These are phyloP conservation scores for Hydroisotoma schaefferi DNA, from an alignment of 2,888 invertebrate genomes.

Conservation along the genomic window DNA sequence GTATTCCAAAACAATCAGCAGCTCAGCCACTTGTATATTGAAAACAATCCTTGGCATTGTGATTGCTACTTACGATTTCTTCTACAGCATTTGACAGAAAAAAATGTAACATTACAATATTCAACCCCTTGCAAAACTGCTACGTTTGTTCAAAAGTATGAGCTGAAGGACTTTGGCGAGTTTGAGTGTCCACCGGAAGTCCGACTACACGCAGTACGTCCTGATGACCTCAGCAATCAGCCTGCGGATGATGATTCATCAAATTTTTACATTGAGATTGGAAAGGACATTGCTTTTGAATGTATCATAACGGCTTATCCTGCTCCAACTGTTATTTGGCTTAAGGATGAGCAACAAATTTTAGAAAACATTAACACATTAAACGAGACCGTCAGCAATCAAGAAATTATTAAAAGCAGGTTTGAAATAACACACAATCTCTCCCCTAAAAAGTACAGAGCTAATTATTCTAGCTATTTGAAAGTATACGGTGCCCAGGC, in stretches of 20 bases:
- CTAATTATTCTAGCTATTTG: neutral
- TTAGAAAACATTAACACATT: neutral
- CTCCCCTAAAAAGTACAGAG: neutral
- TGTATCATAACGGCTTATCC: constrained; percentile 1
- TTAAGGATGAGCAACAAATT: neutral
- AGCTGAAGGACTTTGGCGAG: neutral
- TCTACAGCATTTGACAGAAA: neutral
- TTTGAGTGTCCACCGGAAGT: neutral
- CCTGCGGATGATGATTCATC: neutral
- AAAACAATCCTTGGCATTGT: constrained; percentile 2
- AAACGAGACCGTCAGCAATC: no score
- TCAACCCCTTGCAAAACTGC: neutral
- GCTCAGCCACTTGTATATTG: neutral
- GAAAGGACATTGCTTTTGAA: neutral
- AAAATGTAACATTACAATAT: neutral
- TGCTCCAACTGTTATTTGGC: neutral
- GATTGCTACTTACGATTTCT: constrained; percentile 6
- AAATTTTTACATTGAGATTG: neutral
- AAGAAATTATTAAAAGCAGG: neutral
- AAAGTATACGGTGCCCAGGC: neutral
- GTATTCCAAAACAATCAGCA: neutral
- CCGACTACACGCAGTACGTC: neutral
- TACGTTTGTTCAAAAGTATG: neutral
- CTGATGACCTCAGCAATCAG: neutral
- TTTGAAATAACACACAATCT: neutral